Percentiles rank a stretch among this genome's conserved stretches.
These are phyloP conservation scores for Euglossa dilemma DNA, from an alignment of 1,140 invertebrate genomes.

Conservation along the genomic window DNA sequence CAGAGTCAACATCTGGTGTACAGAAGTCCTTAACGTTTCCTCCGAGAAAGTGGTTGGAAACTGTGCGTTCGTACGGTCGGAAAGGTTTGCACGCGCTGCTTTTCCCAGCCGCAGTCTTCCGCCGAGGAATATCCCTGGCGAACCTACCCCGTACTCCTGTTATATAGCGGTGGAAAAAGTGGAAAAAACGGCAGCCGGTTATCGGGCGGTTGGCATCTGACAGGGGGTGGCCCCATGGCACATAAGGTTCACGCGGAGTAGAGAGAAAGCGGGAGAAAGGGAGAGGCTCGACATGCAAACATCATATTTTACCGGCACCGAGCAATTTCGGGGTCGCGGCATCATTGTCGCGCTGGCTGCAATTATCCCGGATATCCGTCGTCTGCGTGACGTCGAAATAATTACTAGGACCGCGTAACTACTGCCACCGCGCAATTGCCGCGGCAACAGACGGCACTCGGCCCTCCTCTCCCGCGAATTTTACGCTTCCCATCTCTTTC, in stretches of 20 bases:
- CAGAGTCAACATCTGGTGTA: conserved; percentile 3
- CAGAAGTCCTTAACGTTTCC: background rate
- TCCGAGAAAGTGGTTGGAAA: background rate
- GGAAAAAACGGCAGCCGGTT: background rate
- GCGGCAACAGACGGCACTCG: conserved; percentile 12
- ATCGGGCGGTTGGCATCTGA: conserved; percentile 2
- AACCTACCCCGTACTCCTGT: background rate
- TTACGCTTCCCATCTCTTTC: background rate
- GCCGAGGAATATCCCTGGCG: too few relatives aligned
- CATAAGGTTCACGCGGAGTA: background rate
- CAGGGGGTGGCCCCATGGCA: background rate
- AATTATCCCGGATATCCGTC: conserved; percentile 57
- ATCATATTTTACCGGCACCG: conserved; percentile 16
- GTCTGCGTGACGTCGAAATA: conserved; percentile 55
- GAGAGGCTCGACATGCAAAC: conserved; percentile 8
- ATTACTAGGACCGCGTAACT: conserved; percentile 53
- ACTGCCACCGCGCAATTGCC: conserved; percentile 36
- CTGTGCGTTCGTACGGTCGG: background rate
- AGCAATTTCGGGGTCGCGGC: conserved; percentile 31
- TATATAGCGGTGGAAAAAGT: background rate
- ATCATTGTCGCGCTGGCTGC: conserved; percentile 47
- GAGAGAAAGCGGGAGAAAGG: background rate
- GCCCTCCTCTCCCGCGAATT: background rate
- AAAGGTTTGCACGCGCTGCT: background rate
- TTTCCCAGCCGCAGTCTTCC: background rate